Percentiles rank a stretch among this genome's conserved stretches.
Evolutionary conservation across 2,113 vertebrate genomes (phyloP).

Genomic region (Gallinago media): DNA sequence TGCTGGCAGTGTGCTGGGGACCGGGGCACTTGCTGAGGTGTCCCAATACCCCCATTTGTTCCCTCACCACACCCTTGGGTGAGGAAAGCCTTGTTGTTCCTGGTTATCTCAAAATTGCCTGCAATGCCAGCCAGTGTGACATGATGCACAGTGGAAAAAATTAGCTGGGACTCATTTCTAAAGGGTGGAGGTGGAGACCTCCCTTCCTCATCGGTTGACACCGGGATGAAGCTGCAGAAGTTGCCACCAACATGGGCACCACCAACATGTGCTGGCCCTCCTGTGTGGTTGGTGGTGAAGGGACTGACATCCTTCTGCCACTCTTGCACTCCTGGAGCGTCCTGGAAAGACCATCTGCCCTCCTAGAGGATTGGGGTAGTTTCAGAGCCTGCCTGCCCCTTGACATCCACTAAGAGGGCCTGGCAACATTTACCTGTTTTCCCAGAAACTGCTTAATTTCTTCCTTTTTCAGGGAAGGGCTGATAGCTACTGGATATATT

Average conservation of each 20-base stretch:
- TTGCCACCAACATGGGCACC: not conserved
- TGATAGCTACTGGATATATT: not conserved
- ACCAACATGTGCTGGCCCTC: accelerated
- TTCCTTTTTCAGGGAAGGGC: not conserved
- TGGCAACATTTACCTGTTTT: not conserved
- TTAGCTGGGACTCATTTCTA: not conserved
- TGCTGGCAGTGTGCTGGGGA: not conserved
- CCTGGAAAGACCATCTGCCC: not conserved
- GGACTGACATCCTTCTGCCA: not conserved
- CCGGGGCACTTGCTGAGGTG: not conserved
- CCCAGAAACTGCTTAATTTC: not conserved
- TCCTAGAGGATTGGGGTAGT: not conserved
- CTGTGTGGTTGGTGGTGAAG: not conserved
- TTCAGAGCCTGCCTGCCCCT: not conserved
- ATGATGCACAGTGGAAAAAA: not conserved
- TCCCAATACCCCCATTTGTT: not conserved
- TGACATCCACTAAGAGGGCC: not conserved
- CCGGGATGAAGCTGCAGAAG: not conserved
- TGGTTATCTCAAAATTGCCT: not conserved
- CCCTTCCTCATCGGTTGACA: not conserved
- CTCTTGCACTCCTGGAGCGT: not conserved
- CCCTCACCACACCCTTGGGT: not conserved
- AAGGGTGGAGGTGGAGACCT: not conserved
- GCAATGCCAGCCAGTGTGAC: accelerated
- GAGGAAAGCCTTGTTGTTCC: conserved; percentile 9